Evolutionary conservation across 2,113 vertebrate genomes (phyloP).

Genomic region (Tetraodon nigroviridis): DNA sequence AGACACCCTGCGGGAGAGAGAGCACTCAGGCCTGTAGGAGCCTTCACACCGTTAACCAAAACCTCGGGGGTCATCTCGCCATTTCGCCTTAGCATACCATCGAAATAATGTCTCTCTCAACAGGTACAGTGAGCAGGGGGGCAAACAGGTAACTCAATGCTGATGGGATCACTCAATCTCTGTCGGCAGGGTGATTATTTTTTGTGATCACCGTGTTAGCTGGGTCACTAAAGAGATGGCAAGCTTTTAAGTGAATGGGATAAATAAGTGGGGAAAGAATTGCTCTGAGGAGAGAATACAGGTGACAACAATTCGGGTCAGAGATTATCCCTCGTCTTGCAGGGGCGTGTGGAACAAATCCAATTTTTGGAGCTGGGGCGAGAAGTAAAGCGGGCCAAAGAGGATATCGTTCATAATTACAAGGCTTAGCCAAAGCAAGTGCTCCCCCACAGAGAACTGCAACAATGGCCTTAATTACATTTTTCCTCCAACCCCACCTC

Average conservation of each 20-base stretch:
- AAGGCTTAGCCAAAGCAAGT: constrained; percentile 65
- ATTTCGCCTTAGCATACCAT: constrained; percentile 45
- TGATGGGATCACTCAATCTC: constrained; percentile 65
- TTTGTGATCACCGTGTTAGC: constrained; percentile 59
- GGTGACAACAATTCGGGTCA: constrained; percentile 70
- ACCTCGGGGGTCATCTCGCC: constrained; percentile 59
- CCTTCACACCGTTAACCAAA: constrained; percentile 70
- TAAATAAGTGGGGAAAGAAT: constrained; percentile 49
- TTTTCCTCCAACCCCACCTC: constrained; percentile 62
- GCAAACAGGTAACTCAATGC: constrained; percentile 64
- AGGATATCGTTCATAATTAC: constrained; percentile 73
- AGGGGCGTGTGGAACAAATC: constrained; percentile 67
- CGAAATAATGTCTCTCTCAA: constrained; percentile 62
- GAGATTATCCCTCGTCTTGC: constrained; percentile 64
- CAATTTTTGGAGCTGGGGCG: constrained; percentile 65
- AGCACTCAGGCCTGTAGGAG: constrained; percentile 66
- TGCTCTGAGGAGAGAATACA: constrained; percentile 48
- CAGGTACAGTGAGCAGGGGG: constrained; percentile 63
- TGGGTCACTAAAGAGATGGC: constrained; percentile 45
- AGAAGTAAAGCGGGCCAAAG: constrained; percentile 69
- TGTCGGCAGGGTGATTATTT: constrained; percentile 48
- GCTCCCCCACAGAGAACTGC: constrained; percentile 60
- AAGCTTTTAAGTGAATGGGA: constrained; percentile 60
- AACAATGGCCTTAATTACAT: constrained; percentile 76
- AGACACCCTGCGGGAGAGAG: constrained; percentile 64